A percentile compares a stretch with the other conserved stretches of the same genome.
phyloP scores from a whole-genome alignment of 1,140 invertebrate species.

The Sipha flava region DNA sequence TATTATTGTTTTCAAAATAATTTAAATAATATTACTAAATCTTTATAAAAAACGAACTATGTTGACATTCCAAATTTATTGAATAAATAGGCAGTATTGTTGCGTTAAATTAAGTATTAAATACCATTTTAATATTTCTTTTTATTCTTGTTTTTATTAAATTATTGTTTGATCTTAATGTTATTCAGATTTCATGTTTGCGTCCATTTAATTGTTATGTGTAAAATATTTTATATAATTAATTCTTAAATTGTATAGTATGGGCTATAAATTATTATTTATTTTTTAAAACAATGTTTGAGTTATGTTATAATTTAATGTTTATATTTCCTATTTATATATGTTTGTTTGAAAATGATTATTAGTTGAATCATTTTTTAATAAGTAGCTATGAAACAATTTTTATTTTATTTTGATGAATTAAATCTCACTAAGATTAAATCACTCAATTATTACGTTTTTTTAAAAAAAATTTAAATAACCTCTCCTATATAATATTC shows the following conservation, averaged over 20 bases:
- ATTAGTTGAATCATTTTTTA: background rate
- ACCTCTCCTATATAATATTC: too few species aligned
- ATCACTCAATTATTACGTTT: too few species aligned
- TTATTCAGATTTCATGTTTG: background rate
- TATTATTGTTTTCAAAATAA: background rate
- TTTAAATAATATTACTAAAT: background rate
- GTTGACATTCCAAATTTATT: background rate
- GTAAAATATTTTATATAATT: background rate
- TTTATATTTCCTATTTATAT: background rate
- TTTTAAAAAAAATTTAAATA: too few species aligned
- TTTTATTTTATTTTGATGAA: background rate
- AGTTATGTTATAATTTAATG: background rate
- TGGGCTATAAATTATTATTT: background rate
- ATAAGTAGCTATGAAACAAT: background rate
- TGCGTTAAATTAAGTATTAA: background rate
- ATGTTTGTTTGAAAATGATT: background rate
- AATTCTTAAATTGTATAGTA: background rate
- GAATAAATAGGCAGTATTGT: background rate
- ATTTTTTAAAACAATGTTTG: background rate
- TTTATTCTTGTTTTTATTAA: background rate
- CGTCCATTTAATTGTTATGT: conserved; percentile 18
- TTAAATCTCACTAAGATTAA: too few species aligned
- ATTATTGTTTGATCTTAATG: background rate
- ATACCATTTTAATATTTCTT: background rate
- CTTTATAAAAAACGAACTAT: background rate